Evolutionary conservation across 2,113 vertebrate genomes (phyloP).

Genomic region (Hiodon alosoides): DNA sequence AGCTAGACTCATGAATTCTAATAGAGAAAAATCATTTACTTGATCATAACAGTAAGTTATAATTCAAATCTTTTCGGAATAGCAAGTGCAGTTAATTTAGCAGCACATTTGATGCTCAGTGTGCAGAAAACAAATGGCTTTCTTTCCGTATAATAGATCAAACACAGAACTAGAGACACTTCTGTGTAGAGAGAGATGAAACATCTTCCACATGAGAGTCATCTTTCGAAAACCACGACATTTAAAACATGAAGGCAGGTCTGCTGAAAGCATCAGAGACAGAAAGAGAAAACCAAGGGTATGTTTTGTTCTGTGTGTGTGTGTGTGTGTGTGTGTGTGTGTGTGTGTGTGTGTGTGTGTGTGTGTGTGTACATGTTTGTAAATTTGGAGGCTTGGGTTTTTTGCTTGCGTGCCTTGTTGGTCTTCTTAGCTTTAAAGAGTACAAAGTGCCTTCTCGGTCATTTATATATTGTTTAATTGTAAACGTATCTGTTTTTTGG

Average conservation of each 20-base stretch:
- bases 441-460: not conserved
- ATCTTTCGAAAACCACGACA: constrained; percentile 28
- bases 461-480: not conserved
- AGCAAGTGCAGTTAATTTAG: constrained; percentile 8
- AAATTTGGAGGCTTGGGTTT: not conserved
- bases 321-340: constrained; percentile 27
- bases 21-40: not conserved
- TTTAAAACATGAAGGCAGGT: constrained; percentile 27
- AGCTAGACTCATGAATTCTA: not conserved
- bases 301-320: constrained; percentile 34
- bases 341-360: constrained; percentile 29
- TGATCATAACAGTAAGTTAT: no score
- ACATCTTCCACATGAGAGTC: constrained; percentile 34
- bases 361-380: constrained; percentile 19
- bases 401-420: not conserved
- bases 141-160: constrained; percentile 33
- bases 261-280: constrained; percentile 3
- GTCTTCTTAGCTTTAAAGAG: not conserved
- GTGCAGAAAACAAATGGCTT: constrained; percentile 28
- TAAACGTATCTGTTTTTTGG: not conserved
- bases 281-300: constrained; percentile 19
- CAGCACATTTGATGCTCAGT: constrained; percentile 26
- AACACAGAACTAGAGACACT: constrained; percentile 28
- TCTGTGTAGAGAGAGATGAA: constrained; percentile 30
- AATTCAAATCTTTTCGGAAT: not conserved